These are phyloP conservation scores for Gnatocerus cornutus DNA, from an alignment of 2,888 invertebrate genomes.

Conservation along the genomic window DNA sequence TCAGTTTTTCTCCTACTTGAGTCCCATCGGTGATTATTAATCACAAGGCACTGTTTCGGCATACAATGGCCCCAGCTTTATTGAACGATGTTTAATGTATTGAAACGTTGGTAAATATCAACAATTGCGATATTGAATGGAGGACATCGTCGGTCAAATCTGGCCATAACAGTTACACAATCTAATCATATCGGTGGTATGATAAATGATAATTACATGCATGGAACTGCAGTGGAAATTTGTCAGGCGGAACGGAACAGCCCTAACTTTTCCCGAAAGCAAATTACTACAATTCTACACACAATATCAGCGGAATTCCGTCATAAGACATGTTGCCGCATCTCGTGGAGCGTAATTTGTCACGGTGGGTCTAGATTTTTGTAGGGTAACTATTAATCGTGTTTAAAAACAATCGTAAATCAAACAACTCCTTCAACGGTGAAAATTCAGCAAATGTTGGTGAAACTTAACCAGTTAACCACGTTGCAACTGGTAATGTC, in stretches of 20 bases:
- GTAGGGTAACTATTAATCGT: not conserved
- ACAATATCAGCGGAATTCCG: constrained; percentile 14
- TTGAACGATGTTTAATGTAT: constrained; percentile 41
- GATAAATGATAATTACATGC: constrained; percentile 51
- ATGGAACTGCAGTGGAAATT: constrained; percentile 42
- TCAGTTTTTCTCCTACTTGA: no score
- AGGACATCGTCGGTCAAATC: constrained; percentile 44
- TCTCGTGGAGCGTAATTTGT: constrained; percentile 8
- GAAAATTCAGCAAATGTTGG: constrained; percentile 42
- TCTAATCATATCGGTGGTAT: constrained; percentile 42
- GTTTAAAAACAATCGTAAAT: constrained; percentile 24
- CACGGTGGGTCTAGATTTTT: not conserved
- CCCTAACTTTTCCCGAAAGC: constrained; percentile 10
- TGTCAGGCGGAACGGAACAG: constrained; percentile 41
- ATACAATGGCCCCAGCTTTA: constrained; percentile 8
- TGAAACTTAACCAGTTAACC: constrained; percentile 37
- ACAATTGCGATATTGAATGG: constrained; percentile 39
- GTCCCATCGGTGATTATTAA: not conserved
- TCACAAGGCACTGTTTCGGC: not conserved
- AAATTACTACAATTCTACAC: constrained; percentile 27
- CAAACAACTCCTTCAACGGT: not conserved
- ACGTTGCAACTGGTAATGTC: constrained; percentile 48
- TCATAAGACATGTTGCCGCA: not conserved
- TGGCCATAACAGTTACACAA: constrained; percentile 49
- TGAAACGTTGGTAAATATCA: constrained; percentile 42